phyloP scores from a whole-genome alignment of 1,140 invertebrate genomes.

The Neoseiulus cucumeris region DNA sequence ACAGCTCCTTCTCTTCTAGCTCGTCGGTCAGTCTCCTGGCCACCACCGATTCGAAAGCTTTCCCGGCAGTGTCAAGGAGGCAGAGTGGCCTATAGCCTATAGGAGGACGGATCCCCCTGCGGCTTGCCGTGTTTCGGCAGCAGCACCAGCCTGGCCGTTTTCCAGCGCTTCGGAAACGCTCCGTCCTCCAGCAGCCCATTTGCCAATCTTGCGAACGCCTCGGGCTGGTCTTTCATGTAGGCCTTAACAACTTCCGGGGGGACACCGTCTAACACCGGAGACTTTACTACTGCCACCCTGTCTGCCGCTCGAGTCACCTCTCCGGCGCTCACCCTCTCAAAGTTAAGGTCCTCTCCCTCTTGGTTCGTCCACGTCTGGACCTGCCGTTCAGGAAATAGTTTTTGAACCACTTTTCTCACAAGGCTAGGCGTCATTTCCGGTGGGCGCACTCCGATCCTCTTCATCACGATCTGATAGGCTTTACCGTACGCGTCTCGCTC shows the following conservation, averaged over 20 bases:
- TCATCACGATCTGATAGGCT: not conserved
- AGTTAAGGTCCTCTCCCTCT: not conserved
- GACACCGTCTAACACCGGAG: not conserved
- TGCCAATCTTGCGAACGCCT: not conserved
- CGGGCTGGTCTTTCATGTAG: not conserved
- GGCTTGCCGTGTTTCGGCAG: not conserved
- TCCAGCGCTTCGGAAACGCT: not conserved
- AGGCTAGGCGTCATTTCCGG: not conserved
- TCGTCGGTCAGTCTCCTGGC: not conserved
- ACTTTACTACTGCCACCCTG: not conserved
- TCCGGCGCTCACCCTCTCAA: not conserved
- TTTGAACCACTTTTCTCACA: not conserved
- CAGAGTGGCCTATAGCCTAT: not conserved
- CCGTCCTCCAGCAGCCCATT: not conserved
- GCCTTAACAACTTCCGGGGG: not conserved
- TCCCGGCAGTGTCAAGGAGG: too few relatives aligned
- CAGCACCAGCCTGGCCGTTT: not conserved
- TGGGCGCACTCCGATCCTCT: not conserved
- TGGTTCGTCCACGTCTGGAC: not conserved
- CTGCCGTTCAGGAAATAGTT: not conserved
- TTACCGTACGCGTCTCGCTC: not conserved
- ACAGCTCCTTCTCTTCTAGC: not conserved
- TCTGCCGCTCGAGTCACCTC: not conserved
- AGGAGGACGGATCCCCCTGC: not conserved
- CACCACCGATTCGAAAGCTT: not conserved